Evolutionary conservation across 1,140 invertebrate genomes (phyloP).

Genomic region (Musca domestica): DNA sequence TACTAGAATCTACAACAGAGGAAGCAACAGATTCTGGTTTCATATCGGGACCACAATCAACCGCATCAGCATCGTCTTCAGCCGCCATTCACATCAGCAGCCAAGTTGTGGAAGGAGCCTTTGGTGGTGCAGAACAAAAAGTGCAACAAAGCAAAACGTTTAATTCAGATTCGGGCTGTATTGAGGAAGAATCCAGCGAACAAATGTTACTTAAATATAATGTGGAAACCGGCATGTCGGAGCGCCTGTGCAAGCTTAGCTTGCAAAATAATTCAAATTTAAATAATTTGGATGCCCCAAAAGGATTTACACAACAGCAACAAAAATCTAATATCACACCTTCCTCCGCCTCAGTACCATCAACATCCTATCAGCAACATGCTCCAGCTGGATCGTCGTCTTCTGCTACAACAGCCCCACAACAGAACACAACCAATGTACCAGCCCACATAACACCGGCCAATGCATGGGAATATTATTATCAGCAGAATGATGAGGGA

Average conservation of each 20-base stretch:
- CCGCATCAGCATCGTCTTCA: background rate
- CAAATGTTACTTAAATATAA: conserved; percentile 57
- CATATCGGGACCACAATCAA: conserved; percentile 47
- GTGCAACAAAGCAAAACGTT: conserved; percentile 13
- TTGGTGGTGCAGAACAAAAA: conserved; percentile 18
- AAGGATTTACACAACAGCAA: conserved; percentile 22
- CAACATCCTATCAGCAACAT: background rate
- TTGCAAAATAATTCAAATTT: conserved; percentile 42
- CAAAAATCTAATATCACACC: conserved; percentile 1
- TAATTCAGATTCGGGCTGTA: conserved; percentile 41
- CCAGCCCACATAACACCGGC: conserved; percentile 28
- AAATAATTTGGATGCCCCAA: conserved; percentile 29
- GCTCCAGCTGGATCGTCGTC: background rate
- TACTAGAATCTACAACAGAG: conserved; percentile 39
- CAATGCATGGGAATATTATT: conserved; percentile 60
- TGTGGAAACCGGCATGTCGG: conserved; percentile 57
- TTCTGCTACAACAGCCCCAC: conserved; percentile 1
- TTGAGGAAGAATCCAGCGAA: conserved; percentile 37
- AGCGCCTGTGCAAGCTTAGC: conserved; percentile 57
- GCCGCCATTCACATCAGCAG: conserved; percentile 10
- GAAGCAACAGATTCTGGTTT: conserved; percentile 56
- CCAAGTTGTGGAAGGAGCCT: conserved; percentile 24
- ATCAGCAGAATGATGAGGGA: conserved; percentile 66
- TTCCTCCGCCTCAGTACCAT: background rate
- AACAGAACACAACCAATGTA: conserved; percentile 26